A percentile compares a stretch with the other conserved stretches of the same genome.
phyloP scores from a whole-genome alignment of 2,888 invertebrate species.

The Agriopis marginaria region DNA sequence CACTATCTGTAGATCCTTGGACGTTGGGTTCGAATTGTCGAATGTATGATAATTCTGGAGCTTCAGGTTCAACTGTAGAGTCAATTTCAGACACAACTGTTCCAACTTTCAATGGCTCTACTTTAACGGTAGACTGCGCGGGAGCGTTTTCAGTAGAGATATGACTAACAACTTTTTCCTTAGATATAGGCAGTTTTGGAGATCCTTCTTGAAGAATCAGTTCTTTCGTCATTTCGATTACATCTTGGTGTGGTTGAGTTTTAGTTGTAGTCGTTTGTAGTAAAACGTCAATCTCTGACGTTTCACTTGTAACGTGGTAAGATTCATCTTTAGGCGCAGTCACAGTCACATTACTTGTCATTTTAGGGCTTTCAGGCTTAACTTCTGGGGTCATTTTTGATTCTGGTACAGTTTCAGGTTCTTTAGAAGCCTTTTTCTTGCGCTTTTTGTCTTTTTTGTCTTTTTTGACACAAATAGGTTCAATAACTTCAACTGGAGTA shows the following conservation, averaged over 20 bases:
- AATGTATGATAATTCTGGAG: constrained; percentile 62
- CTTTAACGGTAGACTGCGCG: constrained; percentile 55
- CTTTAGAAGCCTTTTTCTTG: constrained; percentile 47
- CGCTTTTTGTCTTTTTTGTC: constrained; percentile 19
- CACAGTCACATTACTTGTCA: not conserved
- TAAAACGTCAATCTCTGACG: not conserved
- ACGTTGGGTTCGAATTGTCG: constrained; percentile 62
- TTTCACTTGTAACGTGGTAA: not conserved
- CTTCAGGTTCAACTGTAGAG: constrained; percentile 49
- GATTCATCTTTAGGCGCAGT: not conserved
- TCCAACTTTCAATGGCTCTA: constrained; percentile 60
- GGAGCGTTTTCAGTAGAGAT: constrained; percentile 53
- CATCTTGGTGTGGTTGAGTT: constrained; percentile 39
- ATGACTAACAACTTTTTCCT: constrained; percentile 46
- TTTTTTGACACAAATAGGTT: constrained; percentile 18
- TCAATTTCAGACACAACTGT: constrained; percentile 61
- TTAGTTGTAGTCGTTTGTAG: constrained; percentile 3
- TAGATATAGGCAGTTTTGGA: constrained; percentile 5
- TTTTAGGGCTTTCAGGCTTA: not conserved
- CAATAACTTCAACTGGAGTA: constrained; percentile 8
- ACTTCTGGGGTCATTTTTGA: not conserved
- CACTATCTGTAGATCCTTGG: constrained; percentile 60
- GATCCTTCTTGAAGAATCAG: constrained; percentile 49
- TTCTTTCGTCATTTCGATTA: constrained; percentile 50
- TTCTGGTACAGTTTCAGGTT: constrained; percentile 23